Base-by-base conservation (phyloP, 2,888 invertebrate species). In the Uropetala carovei region DNA sequence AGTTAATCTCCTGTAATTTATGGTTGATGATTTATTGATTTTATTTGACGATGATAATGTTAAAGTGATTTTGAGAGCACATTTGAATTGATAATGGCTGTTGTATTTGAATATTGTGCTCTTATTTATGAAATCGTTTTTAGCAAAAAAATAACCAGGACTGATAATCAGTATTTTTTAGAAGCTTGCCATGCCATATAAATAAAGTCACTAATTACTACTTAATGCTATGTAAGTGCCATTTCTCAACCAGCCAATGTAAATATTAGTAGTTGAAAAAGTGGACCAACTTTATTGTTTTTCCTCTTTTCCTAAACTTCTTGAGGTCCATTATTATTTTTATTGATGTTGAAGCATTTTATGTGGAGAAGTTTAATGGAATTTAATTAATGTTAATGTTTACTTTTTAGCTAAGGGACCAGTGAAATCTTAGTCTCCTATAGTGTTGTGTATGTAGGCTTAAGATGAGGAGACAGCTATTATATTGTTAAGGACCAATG, bases 321-420 rank as follows among this genome's bases (percentile, higher is more conserved):
- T 56, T 64, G n/a, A 64, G 89, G 89, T 89, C 89, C 89, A 89
- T 68, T 60, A 27, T 43, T 89, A 89, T 89, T 89, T 83, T 89
- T 89, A 89, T 89, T 68, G 43, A 89, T 89, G 89, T 89, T 89
- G 89, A 89, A 43, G 89, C 30, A 68, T 60, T 89, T 89, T 22
- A 89, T 64, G 30, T 89, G 64, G 64, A 89, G 64, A 89, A 43
- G 30, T 89, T 64, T 60, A 89, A 43, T 43, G 43, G 43, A 89
- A 89, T 64, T 89, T 89, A 89, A 64, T 89, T 89, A 43, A 89
- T 89, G 89, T 89, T 89, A n/a, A 89, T 89, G 89, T 89, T 89
- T 60, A 89, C 30, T 60, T 60, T 43, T 30, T 89, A 89, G 89
- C 30, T 89, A 43, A 18, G 89, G 89, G 89, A 89, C 89, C 89